Percentiles rank a stretch among this genome's conserved stretches.
phyloP scores from a whole-genome alignment of 1,140 invertebrate species.

The Aricia agestis region DNA sequence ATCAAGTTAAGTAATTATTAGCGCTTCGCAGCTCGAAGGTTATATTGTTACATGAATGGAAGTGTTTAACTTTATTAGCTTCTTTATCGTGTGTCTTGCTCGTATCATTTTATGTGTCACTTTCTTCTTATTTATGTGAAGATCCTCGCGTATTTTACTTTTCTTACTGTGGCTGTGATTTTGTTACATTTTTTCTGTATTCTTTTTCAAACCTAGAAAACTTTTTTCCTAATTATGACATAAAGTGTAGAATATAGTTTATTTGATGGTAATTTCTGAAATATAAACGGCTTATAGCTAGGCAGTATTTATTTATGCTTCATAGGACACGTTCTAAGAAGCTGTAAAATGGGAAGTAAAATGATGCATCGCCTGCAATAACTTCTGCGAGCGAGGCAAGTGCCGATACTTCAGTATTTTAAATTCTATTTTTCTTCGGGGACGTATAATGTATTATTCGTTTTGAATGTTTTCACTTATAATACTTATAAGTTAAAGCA shows the following conservation, averaged over 20 bases:
- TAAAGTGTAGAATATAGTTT: no score
- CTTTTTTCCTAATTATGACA: no score
- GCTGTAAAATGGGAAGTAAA: neutral
- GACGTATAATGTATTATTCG: constrained; percentile 7
- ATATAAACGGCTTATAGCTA: neutral
- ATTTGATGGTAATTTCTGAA: no score
- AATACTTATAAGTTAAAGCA: neutral
- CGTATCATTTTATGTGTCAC: neutral
- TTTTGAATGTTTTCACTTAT: neutral
- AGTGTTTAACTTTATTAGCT: neutral
- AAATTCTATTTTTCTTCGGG: constrained; percentile 4
- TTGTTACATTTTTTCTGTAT: neutral
- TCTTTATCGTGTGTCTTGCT: neutral
- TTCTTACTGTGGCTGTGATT: neutral
- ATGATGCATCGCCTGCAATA: constrained; percentile 5
- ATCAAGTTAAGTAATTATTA: constrained; percentile 9
- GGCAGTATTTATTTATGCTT: neutral
- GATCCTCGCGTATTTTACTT: neutral
- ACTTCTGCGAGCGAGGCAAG: constrained; percentile 2
- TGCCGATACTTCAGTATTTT: constrained; percentile 14
- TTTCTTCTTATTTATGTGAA: neutral
- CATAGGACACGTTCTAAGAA: neutral
- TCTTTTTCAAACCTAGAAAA: no score
- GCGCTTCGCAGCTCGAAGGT: neutral
- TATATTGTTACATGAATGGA: neutral